A percentile compares a stretch with the other conserved stretches of the same genome.
Conservation (phyloP, 1,140 invertebrate genomes). For the Lepidurus couesii region DNA sequence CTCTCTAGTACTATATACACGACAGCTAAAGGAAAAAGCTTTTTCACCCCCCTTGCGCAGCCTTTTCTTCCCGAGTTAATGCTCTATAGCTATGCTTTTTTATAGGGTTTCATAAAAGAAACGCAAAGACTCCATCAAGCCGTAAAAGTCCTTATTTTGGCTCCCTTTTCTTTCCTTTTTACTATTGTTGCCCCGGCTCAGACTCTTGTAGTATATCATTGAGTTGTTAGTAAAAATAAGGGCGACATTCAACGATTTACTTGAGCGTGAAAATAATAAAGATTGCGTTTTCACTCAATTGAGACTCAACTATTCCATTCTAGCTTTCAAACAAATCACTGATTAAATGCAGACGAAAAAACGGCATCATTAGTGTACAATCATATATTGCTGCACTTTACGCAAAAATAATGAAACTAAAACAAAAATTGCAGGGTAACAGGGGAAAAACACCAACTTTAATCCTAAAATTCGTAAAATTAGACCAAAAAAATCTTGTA, state of each 20-base stretch:
- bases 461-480: too few relatives aligned
- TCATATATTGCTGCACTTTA: too few relatives aligned
- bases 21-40: slow-evolving; percentile 3
- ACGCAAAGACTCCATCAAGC: slow-evolving; percentile 14
- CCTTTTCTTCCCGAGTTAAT: slow-evolving; percentile 8
- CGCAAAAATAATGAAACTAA: too few relatives aligned
- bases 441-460: too few relatives aligned
- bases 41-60: slow-evolving; percentile 11
- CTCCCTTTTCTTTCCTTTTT: background rate
- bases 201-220: background rate
- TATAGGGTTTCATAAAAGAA: background rate
- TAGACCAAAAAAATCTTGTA: too few relatives aligned
- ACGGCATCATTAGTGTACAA: too few relatives aligned
- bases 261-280: background rate
- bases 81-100: slow-evolving; percentile 7
- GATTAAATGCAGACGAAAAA: too few relatives aligned
- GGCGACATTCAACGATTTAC: background rate
- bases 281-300: background rate
- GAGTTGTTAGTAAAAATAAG: background rate
- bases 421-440: too few relatives aligned
- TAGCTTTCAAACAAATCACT: background rate
- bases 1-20: background rate
- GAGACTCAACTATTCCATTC: background rate
- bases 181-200: background rate
- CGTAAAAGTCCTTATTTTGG: background rate